Conservation (phyloP, 37 sponge, comb jelly and placozoan species). For the Aplysina aerophoba region DNA sequence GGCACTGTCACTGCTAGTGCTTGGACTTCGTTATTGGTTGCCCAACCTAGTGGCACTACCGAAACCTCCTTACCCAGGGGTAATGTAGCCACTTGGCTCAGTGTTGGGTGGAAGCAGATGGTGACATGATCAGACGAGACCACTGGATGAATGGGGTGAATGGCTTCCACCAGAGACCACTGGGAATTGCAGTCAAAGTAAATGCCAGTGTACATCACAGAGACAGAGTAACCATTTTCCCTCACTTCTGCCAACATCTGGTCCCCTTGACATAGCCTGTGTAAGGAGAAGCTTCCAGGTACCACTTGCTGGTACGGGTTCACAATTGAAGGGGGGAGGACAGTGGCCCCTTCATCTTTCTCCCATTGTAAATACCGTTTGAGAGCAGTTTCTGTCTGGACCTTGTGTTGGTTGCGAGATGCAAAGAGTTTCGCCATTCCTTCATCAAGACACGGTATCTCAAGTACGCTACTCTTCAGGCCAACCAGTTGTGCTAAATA, state of each 20-base stretch:
- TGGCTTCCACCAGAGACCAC: conserved; percentile 51
- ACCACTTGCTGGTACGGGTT: conserved; percentile 36
- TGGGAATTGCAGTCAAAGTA: conserved; percentile 65
- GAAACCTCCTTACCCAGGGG: conserved; percentile 55
- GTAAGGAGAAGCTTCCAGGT: conserved; percentile 9
- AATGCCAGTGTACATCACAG: conserved; percentile 56
- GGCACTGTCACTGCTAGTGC: conserved; percentile 58
- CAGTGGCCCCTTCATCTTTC: conserved; percentile 51
- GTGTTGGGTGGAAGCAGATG: conserved; percentile 61
- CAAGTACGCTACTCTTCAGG: conserved; percentile 48
- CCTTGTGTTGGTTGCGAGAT: conserved; percentile 63
- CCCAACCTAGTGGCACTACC: conserved; percentile 57
- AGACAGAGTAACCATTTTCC: conserved; percentile 10
- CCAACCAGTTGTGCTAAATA: conserved; percentile 59
- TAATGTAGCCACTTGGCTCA: conserved; percentile 5
- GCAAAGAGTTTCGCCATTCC: conserved; percentile 44
- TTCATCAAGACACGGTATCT: conserved; percentile 59
- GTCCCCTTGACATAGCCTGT: neutral
- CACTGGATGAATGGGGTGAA: conserved; percentile 48
- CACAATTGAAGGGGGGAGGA: conserved; percentile 62
- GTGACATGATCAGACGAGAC: conserved; percentile 75
- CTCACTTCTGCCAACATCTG: neutral
- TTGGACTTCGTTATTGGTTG: conserved; percentile 60
- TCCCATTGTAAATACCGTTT: conserved; percentile 72
- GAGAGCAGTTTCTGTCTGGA: conserved; percentile 25